Evolutionary conservation across 2,888 invertebrate genomes (phyloP).

Genomic region (Drosophila aldrichi): DNA sequence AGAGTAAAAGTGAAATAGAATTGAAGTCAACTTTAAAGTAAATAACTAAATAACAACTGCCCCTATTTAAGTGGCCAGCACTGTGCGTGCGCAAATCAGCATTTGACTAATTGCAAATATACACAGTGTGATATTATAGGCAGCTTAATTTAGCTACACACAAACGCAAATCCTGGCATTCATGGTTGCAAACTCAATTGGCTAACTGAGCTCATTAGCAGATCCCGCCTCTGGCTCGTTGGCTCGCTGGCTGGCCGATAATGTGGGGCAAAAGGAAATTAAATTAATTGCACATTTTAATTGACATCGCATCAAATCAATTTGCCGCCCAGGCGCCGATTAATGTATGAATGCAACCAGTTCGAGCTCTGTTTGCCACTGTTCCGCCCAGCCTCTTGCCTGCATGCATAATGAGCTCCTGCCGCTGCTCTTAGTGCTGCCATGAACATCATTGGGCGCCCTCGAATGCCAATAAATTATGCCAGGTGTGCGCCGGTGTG

Average conservation of each 20-base stretch:
- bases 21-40: not conserved
- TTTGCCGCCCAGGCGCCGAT: slow-evolving; percentile 66
- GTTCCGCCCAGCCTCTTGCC: slow-evolving; percentile 28
- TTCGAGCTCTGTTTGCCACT: slow-evolving; percentile 14
- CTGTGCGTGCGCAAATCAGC: slow-evolving; percentile 52
- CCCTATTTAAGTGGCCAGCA: slow-evolving; percentile 26
- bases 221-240: not conserved
- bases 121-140: slow-evolving; percentile 54
- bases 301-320: slow-evolving; percentile 82
- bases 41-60: not conserved
- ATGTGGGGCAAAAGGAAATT: slow-evolving; percentile 71
- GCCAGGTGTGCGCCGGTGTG: slow-evolving; percentile 41
- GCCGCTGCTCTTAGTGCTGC: slow-evolving; percentile 19
- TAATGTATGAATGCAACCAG: slow-evolving; percentile 66
- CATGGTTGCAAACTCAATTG: slow-evolving; percentile 71
- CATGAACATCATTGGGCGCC: slow-evolving; percentile 27
- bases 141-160: slow-evolving; percentile 62
- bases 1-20: not conserved
- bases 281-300: slow-evolving; percentile 82
- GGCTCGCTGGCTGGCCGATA: slow-evolving; percentile 47
- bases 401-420: slow-evolving; percentile 56
- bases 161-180: slow-evolving; percentile 21
- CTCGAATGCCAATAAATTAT: slow-evolving; percentile 64
- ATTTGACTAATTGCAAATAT: slow-evolving; percentile 74
- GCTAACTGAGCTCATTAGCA: slow-evolving; percentile 80